A percentile compares a stretch with the other conserved stretches of the same genome.
These are phyloP conservation scores for Emydoidea blandingii DNA, from an alignment of 2,797 vertebrate genomes.

Conservation along the genomic window DNA sequence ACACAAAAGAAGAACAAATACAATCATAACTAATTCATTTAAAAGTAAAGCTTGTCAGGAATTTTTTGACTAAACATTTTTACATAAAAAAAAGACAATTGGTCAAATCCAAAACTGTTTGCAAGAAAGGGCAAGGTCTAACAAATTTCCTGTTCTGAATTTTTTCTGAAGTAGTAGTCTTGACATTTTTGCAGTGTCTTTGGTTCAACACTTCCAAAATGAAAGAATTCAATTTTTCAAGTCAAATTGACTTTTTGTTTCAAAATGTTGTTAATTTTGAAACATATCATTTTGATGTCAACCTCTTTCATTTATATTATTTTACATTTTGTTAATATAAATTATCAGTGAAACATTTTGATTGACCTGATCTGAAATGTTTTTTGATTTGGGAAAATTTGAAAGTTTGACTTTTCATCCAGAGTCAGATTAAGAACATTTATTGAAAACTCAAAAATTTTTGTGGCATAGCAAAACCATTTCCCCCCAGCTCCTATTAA, in stretches of 20 bases:
- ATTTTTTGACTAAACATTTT: constrained; percentile 34
- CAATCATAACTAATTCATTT: constrained; percentile 52
- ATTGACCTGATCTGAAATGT: neutral
- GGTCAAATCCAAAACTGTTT: constrained; percentile 35
- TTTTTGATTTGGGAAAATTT: neutral
- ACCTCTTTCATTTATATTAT: neutral
- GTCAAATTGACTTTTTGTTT: neutral
- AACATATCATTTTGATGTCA: neutral
- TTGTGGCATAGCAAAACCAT: neutral
- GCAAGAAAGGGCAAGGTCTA: neutral
- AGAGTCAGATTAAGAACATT: neutral
- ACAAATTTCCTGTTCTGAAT: neutral
- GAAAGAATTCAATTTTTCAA: neutral
- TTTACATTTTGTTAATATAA: neutral
- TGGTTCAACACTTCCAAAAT: neutral
- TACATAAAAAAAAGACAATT: constrained; percentile 47
- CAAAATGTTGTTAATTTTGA: neutral
- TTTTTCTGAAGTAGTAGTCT: neutral
- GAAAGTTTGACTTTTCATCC: neutral
- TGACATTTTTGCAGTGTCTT: neutral
- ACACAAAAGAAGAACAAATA: constrained; percentile 57
- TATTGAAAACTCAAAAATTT: neutral
- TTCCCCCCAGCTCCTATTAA: neutral
- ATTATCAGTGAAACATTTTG: neutral
- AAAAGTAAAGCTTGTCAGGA: constrained; percentile 54